Evolutionary conservation across 2,888 invertebrate genomes (phyloP).

Genomic region (Allophyes oxyacanthae): DNA sequence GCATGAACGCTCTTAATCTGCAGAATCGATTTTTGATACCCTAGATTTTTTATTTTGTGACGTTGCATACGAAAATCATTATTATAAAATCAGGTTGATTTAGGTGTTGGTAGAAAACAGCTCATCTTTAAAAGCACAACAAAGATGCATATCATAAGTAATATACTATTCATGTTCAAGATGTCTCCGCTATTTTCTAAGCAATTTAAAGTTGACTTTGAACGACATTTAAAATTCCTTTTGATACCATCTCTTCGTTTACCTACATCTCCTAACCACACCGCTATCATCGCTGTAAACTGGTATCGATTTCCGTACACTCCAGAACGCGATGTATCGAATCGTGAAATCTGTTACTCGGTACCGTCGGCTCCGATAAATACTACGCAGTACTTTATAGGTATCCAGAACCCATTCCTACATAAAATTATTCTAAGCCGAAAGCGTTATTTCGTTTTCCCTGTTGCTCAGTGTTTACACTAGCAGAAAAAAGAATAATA

Average conservation of each 20-base stretch:
- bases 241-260: conserved; percentile 19
- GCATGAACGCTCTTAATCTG: too few species aligned
- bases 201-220: conserved; percentile 34
- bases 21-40: too few species aligned
- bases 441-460: conserved; percentile 59
- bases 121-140: too few species aligned
- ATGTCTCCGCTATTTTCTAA: conserved; percentile 11
- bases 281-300: conserved; percentile 43
- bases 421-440: conserved; percentile 61
- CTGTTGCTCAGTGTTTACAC: conserved; percentile 51
- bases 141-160: too few species aligned
- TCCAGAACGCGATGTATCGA: conserved; percentile 62
- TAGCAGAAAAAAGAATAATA: conserved; percentile 22
- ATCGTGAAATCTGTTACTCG: conserved; percentile 66
- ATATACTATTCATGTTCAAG: too few species aligned
- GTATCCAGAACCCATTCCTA: conserved; percentile 58
- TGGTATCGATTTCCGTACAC: conserved; percentile 43
- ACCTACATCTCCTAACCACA: conserved; percentile 31
- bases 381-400: conserved; percentile 59
- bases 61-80: too few species aligned
- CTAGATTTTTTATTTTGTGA: too few species aligned
- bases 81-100: too few species aligned
- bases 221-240: conserved; percentile 34
- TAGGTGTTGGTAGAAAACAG: too few species aligned
- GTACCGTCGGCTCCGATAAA: conserved; percentile 58